These are phyloP conservation scores for Echinops telfairi DNA, from an alignment of 2,113 vertebrate species.

Conservation along the genomic window DNA sequence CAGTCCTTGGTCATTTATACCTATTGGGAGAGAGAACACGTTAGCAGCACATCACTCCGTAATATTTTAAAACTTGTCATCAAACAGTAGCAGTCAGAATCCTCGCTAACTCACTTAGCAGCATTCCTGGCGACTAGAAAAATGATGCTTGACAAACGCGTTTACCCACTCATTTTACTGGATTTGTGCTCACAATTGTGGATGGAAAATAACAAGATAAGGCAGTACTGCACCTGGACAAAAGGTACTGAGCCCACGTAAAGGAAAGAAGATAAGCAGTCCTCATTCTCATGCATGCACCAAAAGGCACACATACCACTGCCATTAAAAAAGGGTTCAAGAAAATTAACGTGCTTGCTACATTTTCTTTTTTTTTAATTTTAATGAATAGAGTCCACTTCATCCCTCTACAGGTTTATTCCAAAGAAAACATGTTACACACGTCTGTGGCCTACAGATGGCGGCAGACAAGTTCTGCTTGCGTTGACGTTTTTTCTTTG, in stretches of 20 bases:
- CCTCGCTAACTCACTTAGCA: slow-evolving; percentile 63
- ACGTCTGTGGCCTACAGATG: too few relatives aligned
- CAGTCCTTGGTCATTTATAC: slow-evolving; percentile 98
- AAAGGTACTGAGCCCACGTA: background rate
- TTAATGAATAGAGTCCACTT: too few relatives aligned
- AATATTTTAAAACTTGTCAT: slow-evolving; percentile 37
- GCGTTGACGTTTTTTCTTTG: too few relatives aligned
- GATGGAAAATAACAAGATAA: slow-evolving; percentile 57
- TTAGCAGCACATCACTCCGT: slow-evolving; percentile 58
- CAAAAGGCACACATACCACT: background rate
- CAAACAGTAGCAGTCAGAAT: slow-evolving; percentile 26
- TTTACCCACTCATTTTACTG: slow-evolving; percentile 62
- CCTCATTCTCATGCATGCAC: background rate
- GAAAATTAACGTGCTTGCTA: background rate
- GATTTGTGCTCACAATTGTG: slow-evolving; percentile 1
- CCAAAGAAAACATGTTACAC: too few relatives aligned
- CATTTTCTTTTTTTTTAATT: too few relatives aligned
- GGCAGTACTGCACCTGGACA: background rate
- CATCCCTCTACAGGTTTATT: too few relatives aligned
- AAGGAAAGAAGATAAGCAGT: background rate
- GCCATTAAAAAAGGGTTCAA: background rate
- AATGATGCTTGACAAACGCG: slow-evolving; percentile 70
- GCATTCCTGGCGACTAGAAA: slow-evolving; percentile 9
- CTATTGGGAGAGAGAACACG: slow-evolving; percentile 84
- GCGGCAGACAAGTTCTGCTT: too few relatives aligned